Evolutionary conservation across 1,140 invertebrate genomes (phyloP), one percentile per base, ranked within the genome.

Genomic region (Diorhabda carinulata): DNA sequence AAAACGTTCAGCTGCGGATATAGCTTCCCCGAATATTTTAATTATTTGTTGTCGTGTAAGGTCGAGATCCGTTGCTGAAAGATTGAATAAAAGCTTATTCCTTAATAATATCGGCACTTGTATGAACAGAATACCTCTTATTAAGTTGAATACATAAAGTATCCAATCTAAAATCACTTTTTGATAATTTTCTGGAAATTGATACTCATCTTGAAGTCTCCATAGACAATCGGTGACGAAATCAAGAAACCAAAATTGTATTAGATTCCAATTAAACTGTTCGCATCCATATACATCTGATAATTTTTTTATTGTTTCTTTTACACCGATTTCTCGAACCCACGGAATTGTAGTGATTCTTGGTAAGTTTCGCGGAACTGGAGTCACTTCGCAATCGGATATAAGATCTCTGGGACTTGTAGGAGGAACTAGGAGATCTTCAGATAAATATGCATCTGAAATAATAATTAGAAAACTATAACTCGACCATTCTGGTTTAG

Each of bases 241-340:
- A 64, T 81, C 79, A 58, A 81, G 59, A 61, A 80, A 76, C 78
- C 78, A 81, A 66, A 80, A 81, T 52, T 81, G 77, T 5, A 79
- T 58, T 9, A 76, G 67, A 73, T 78, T 78, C 6, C 70, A 69
- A 61, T 76, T 68, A 60, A 79, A 81, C 44, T 80, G 70, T 8
- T 65, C 64, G 57, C 74, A 81, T 6, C 59, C 57, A 45, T 80
- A 77, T 57, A 67, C 61, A 57, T 76, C 66, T 9, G 76, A 75
- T n/a, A 81, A 67, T 2, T 65, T 65, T 25, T 76, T 59, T 4
- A 81, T 78, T 9, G 71, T 68, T 10, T 64, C 71, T 70, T 77
- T 75, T 4, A 81, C 68, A 5, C 79, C 79, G 9, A 66, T 61
- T 60, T 80, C 71, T 44, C 77, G 66, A 10, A 79, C 68, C 61